Base-by-base conservation (phyloP, 2,888 invertebrate genomes). In the Dione juno region DNA sequence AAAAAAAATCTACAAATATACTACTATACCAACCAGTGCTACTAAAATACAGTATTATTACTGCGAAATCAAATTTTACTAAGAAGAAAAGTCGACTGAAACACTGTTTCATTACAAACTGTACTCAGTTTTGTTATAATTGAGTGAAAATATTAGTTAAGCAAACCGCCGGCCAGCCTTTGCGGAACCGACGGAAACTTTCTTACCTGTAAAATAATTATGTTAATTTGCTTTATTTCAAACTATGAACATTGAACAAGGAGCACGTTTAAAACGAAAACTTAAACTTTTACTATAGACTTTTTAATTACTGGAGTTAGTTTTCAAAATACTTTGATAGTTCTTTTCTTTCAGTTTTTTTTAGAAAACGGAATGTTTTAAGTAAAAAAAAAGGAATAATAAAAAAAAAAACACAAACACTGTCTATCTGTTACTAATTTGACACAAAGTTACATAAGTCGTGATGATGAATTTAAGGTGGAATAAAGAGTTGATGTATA, bases 201-300 rank as follows among this genome's bases (percentile, higher is more conserved):
- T 53, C 67, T 67, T 63, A 68, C 68, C 54, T 68, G 28, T 68
- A 68, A 63, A 61, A 67, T 67, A 67, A 68, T 68, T 68, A 68
- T 68, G 61, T 19, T 68, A 68, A 68, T 68, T 63, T 54, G 8
- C 53, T 63, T 63, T 68, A 68, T 54, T 68, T 61, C 21, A 19
- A 53, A 53, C 37, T 52, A 65, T 9, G 19, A 19, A 21, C 35
- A 11, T 35, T 54, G 53, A 41, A 53, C 40, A 41, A 52, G 19
- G 40, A 48, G 59, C 19, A 16, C n/a, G 28, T 40, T 63, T 43
- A 43, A 41, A 52, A 64, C 28, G n/a, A 16, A 48, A 66, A 43
- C 10, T 61, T 13, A 21, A 1, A 48, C 48, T 50, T 64, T 16
- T 64, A 59, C 43, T 59, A 59, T 28, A n/a, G 21, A 59, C 41